Evolutionary conservation across 1,140 invertebrate species (phyloP).

Genomic region (Drosophila busckii): DNA sequence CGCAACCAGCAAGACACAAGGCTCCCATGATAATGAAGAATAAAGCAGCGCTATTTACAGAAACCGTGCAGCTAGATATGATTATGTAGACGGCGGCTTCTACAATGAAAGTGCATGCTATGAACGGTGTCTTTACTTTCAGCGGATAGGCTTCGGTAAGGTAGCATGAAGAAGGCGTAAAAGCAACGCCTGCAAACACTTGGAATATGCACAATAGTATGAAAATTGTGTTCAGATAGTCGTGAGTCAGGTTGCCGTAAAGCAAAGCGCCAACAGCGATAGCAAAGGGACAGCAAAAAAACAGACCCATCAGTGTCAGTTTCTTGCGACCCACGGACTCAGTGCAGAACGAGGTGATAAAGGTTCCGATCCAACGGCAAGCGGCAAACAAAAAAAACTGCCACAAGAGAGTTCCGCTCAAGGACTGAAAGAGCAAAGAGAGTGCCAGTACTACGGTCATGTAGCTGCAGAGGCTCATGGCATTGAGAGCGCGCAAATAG

Average conservation of each 20-base stretch:
- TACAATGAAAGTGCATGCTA: slow-evolving; percentile 37
- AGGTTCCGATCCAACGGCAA: slow-evolving; percentile 17
- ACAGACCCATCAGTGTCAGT: slow-evolving; percentile 26
- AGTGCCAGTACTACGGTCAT: background rate
- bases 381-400: slow-evolving; percentile 19
- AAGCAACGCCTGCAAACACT: slow-evolving; percentile 44
- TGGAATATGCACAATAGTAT: slow-evolving; percentile 18
- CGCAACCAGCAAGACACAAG: too few relatives aligned
- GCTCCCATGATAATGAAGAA: too few relatives aligned
- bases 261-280: slow-evolving; percentile 21
- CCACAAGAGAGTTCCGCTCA: background rate
- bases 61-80: background rate
- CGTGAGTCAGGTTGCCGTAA: background rate
- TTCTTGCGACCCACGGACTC: slow-evolving; percentile 47
- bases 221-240: background rate
- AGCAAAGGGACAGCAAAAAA: slow-evolving; percentile 14
- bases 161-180: slow-evolving; percentile 32
- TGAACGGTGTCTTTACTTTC: slow-evolving; percentile 49
- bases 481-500: slow-evolving; percentile 36
- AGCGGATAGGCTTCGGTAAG: slow-evolving; percentile 50
- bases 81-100: slow-evolving; percentile 52
- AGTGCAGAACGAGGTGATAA: slow-evolving; percentile 8
- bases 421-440: fast-evolving
- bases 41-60: too few relatives aligned
- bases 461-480: slow-evolving; percentile 35